Percentiles rank a stretch among this genome's conserved stretches.
Conservation (phyloP, 1,140 invertebrate species). For the Achroia grisella region DNA sequence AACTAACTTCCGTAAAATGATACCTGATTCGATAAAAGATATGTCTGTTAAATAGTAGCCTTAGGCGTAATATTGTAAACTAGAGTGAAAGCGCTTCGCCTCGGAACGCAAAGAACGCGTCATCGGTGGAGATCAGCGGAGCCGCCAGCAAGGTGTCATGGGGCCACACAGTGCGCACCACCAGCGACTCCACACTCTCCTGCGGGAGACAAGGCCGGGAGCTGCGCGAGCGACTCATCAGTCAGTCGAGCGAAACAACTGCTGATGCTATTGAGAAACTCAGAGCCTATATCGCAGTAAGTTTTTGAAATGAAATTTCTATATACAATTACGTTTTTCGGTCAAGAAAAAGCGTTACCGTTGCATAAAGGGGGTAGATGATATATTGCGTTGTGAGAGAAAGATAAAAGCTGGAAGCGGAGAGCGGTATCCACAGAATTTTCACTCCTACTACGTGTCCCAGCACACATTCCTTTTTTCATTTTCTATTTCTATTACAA, state of each 20-base stretch:
- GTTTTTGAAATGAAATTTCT: no score
- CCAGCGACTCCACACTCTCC: neutral
- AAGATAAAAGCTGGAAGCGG: no score
- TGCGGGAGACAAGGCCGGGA: neutral
- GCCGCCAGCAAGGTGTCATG: slow-evolving; percentile 13
- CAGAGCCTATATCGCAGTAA: slow-evolving; percentile 34
- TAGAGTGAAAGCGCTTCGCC: slow-evolving; percentile 42
- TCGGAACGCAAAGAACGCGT: slow-evolving; percentile 19
- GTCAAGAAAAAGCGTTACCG: no score
- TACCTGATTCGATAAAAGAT: no score
- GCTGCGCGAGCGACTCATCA: slow-evolving; percentile 24
- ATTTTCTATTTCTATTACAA: no score
- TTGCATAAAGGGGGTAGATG: no score
- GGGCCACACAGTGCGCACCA: slow-evolving; percentile 4
- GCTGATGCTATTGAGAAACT: slow-evolving; percentile 46
- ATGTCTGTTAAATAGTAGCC: no score
- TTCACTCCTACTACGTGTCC: no score
- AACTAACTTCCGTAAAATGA: no score
- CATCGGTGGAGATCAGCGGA: slow-evolving; percentile 22
- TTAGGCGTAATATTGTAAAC: slow-evolving; percentile 37
- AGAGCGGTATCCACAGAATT: no score
- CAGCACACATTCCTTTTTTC: no score
- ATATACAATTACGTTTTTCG: neutral
- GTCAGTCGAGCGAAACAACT: slow-evolving; percentile 32
- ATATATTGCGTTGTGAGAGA: no score